phyloP scores from a whole-genome alignment of 2,113 vertebrate species.

The Petromus typicus region DNA sequence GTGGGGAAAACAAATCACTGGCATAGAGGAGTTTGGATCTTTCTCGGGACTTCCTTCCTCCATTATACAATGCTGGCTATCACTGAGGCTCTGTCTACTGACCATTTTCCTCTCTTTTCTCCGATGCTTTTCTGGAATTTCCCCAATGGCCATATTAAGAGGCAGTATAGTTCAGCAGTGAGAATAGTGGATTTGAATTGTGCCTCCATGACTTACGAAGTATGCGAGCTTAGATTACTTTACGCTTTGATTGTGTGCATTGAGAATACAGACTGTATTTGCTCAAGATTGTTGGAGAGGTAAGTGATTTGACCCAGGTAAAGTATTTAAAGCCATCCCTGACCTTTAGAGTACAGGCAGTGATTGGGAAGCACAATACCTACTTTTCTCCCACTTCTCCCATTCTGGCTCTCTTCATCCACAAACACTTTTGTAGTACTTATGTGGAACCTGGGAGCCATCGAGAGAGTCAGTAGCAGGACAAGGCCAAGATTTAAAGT shows the following conservation, averaged over 20 bases:
- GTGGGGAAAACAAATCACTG: neutral
- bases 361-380: neutral
- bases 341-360: neutral
- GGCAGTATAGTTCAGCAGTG: neutral
- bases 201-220: neutral
- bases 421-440: neutral
- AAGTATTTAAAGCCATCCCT: neutral
- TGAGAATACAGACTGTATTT: neutral
- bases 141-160: neutral
- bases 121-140: neutral
- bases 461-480: neutral
- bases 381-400: neutral
- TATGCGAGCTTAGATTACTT: neutral
- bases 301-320: neutral
- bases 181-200: neutral
- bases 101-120: neutral
- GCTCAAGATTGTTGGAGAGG: neutral
- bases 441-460: neutral
- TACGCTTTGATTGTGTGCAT: conserved; percentile 3
- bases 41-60: neutral
- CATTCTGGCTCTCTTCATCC: neutral
- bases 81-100: neutral
- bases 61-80: neutral
- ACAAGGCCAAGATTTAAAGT: neutral
- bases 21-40: neutral